phyloP scores from a whole-genome alignment of 1,140 invertebrate genomes.

The Cydia strobilella region DNA sequence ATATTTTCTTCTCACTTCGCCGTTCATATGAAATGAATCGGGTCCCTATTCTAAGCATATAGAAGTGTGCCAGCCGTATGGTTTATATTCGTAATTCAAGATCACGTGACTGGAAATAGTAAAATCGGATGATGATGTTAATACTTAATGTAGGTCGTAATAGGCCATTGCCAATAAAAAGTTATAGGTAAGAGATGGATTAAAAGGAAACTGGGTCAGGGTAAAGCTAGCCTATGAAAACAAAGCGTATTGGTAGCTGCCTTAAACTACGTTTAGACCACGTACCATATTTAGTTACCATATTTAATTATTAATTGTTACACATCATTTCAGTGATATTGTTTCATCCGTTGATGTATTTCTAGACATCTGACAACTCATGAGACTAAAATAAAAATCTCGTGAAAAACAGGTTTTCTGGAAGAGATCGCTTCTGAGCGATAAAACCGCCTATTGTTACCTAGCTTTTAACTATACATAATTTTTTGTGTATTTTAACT shows the following conservation, averaged over 20 bases:
- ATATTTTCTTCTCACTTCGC: constrained; percentile 55
- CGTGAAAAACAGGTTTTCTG: not conserved
- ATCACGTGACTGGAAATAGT: constrained; percentile 80
- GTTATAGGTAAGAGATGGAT: constrained; percentile 79
- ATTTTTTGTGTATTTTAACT: no score
- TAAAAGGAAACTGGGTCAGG: constrained; percentile 75
- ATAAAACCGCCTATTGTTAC: no score
- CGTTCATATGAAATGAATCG: constrained; percentile 64
- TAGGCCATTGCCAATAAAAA: constrained; percentile 78
- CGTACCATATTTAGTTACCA: no score
- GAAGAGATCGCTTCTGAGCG: no score
- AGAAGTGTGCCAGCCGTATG: constrained; percentile 52
- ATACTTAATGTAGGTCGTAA: constrained; percentile 79
- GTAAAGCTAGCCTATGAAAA: constrained; percentile 71
- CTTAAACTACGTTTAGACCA: constrained; percentile 33
- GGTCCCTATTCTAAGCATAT: constrained; percentile 46
- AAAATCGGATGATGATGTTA: constrained; percentile 79
- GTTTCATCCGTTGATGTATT: no score
- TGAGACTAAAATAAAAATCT: not conserved
- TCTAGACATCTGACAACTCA: no score
- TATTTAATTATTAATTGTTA: no score
- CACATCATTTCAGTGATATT: no score
- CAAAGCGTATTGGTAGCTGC: constrained; percentile 54
- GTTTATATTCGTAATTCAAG: constrained; percentile 74
- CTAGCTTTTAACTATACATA: no score